Conservation (phyloP, 2,888 invertebrate genomes). For the Calameuta pallipes region DNA sequence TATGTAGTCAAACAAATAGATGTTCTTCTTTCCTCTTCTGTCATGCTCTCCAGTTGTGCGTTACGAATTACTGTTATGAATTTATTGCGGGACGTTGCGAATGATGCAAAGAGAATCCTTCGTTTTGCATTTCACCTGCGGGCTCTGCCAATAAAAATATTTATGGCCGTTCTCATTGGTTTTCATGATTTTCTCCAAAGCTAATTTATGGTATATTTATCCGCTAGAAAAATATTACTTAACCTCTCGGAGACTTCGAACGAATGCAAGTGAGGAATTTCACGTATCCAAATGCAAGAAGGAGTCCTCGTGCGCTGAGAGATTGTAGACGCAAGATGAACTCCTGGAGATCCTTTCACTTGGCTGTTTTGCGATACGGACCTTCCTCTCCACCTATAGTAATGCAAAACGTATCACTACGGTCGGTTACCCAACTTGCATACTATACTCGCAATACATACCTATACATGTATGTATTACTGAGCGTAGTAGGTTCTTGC, state of each 20-base stretch:
- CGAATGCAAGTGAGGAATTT: not conserved
- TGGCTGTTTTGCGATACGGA: slow-evolving; percentile 41
- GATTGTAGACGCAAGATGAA: slow-evolving; percentile 41
- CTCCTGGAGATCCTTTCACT: slow-evolving; percentile 52
- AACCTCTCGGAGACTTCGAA: not conserved
- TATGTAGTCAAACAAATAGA: not conserved
- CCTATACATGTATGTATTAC: not conserved
- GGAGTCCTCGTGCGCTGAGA: not conserved
- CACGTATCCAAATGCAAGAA: not conserved
- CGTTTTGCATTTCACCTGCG: not conserved
- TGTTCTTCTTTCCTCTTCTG: not conserved
- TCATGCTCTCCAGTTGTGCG: not conserved
- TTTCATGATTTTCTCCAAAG: not conserved
- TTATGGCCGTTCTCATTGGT: not conserved
- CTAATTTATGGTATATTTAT: not conserved
- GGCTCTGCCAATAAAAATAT: not conserved
- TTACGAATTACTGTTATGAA: not conserved
- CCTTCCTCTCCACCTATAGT: slow-evolving; percentile 30
- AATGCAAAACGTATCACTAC: slow-evolving; percentile 1
- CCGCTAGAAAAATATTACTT: not conserved
- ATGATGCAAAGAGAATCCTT: not conserved
- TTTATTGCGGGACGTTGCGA: not conserved
- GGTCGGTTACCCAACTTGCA: slow-evolving; percentile 8
- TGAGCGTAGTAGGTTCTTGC: not conserved
- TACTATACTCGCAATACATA: not conserved